Base-by-base conservation (phyloP, 2,888 invertebrate genomes). In the Limenitis camilla region DNA sequence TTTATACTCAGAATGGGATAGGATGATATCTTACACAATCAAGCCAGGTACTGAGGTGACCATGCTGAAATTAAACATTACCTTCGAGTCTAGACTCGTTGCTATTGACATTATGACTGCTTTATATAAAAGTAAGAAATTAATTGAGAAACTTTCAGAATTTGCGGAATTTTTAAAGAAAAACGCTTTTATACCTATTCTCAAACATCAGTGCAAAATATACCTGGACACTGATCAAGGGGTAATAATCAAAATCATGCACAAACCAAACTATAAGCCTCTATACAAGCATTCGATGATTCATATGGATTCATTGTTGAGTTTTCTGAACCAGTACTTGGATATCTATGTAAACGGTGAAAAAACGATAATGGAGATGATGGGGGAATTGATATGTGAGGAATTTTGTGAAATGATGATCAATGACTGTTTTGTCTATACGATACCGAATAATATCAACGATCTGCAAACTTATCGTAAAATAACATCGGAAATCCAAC, bases 391-490 rank as follows among this genome's bases (percentile, higher is more conserved):
- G 60, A 82, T 92, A 35, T 81, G 88, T 63, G 72, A 79, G 5
- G 89, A 91, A 41, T 90, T 96, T 62, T 88, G 92, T 27, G 89
- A 91, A 11, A 70, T 90, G 11, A 78, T 96, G 35, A 90, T 94
- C 4, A 90, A 92, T 58, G 90, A 94, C 64, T 96, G 95, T 67
- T 87, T 96, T 6, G 86, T 91, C 44, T 88, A 91, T 58, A 93
- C 94, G 0, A 91, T 96, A 66, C 96, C 96, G 0, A 91, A 91
- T 58, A 93, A 91, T 45, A 91, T 91, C 60, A 90, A 90, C 49
- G 94, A 93, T 58, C 81, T 95, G 54, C 89, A 92, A 60, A 87
- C 81, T 11, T 96, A 93, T 62, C 81, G 85, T 4, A 81, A 81
- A 28, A 88, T 94, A 1, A 90, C 92, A 27, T 75, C 88, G 4